A percentile compares a stretch with the other conserved stretches of the same genome.
Evolutionary conservation across 1,140 invertebrate species (phyloP).

Genomic region (Nixonia krombeini): DNA sequence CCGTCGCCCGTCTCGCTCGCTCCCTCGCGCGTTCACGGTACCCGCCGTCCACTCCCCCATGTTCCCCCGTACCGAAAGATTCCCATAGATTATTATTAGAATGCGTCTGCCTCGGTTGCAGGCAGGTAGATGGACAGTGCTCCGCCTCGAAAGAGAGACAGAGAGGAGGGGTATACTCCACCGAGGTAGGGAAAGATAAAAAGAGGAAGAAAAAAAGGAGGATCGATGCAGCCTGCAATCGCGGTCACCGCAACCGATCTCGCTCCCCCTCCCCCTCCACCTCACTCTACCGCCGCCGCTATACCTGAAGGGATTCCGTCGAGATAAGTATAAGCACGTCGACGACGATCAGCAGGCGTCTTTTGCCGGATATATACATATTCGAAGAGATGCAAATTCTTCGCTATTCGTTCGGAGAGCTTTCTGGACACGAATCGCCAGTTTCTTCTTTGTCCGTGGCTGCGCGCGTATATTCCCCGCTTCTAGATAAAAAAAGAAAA

Average conservation of each 20-base stretch:
- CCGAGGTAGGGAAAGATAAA: conserved; percentile 34
- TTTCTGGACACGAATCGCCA: conserved; percentile 23
- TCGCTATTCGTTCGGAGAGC: conserved; percentile 24
- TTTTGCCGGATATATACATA: conserved; percentile 28
- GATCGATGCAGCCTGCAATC: conserved; percentile 47
- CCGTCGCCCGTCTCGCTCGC: conserved; percentile 12
- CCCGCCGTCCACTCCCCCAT: conserved; percentile 4
- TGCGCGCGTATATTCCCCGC: no score
- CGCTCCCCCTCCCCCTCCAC: conserved; percentile 8
- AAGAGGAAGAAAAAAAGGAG: conserved; percentile 39
- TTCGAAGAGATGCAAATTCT: conserved; percentile 44
- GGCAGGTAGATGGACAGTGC: conserved; percentile 67
- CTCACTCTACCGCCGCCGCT: conserved; percentile 15
- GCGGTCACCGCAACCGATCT: conserved; percentile 31
- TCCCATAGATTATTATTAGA: conserved; percentile 72
- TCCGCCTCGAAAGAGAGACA: conserved; percentile 49
- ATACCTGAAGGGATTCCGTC: conserved; percentile 23
- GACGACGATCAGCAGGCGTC: conserved; percentile 28
- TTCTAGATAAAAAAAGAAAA: no score
- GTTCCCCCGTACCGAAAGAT: conserved; percentile 40
- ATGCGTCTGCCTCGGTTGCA: conserved; percentile 59
- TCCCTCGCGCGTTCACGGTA: conserved; percentile 7
- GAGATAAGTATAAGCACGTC: conserved; percentile 28
- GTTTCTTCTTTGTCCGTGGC: conserved; percentile 29
- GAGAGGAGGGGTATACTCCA: conserved; percentile 27